A percentile compares a stretch with the other conserved stretches of the same genome.
These are phyloP conservation scores for Scaptomyza tumidula DNA, from an alignment of 2,888 invertebrate genomes.

Conservation along the genomic window DNA sequence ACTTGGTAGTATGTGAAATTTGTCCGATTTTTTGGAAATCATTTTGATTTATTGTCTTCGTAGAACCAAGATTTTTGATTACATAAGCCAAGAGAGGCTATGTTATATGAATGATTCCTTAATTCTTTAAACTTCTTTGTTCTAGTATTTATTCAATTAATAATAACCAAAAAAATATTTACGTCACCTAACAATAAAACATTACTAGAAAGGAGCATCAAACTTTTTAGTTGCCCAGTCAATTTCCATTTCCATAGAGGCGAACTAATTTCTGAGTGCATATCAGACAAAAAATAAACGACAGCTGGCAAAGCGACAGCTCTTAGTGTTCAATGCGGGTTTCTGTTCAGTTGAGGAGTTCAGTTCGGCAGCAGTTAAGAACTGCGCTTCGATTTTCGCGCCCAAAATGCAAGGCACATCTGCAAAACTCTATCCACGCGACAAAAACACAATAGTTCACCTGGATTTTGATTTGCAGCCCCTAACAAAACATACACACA, in stretches of 20 bases:
- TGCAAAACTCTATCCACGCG: slow-evolving; percentile 60
- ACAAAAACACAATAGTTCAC: slow-evolving; percentile 78
- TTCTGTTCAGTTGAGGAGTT: slow-evolving; percentile 13
- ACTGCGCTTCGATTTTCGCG: slow-evolving; percentile 62
- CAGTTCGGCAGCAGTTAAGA: slow-evolving; percentile 1
- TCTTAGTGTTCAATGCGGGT: slow-evolving; percentile 20
- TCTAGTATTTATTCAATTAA: too few species aligned
- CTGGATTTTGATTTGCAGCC: slow-evolving; percentile 75
- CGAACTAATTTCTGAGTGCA: neutral
- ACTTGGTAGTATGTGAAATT: too few species aligned
- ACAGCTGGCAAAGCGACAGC: slow-evolving; percentile 59
- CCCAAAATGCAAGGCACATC: slow-evolving; percentile 70
- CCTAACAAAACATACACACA: slow-evolving; percentile 45
- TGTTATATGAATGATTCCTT: too few species aligned
- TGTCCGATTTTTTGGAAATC: too few species aligned
- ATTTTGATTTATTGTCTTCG: too few species aligned
- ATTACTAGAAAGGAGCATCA: too few species aligned
- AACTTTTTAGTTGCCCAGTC: too few species aligned
- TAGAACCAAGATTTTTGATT: too few species aligned
- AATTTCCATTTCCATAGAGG: neutral
- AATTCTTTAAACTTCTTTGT: too few species aligned
- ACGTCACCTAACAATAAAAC: too few species aligned
- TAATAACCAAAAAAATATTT: too few species aligned
- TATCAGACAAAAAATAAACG: slow-evolving; percentile 36
- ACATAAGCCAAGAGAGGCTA: too few species aligned